Percentiles rank a stretch among this genome's conserved stretches.
Evolutionary conservation across 2,113 vertebrate species (phyloP).

Genomic region (Syngnathoides biaculeatus): DNA sequence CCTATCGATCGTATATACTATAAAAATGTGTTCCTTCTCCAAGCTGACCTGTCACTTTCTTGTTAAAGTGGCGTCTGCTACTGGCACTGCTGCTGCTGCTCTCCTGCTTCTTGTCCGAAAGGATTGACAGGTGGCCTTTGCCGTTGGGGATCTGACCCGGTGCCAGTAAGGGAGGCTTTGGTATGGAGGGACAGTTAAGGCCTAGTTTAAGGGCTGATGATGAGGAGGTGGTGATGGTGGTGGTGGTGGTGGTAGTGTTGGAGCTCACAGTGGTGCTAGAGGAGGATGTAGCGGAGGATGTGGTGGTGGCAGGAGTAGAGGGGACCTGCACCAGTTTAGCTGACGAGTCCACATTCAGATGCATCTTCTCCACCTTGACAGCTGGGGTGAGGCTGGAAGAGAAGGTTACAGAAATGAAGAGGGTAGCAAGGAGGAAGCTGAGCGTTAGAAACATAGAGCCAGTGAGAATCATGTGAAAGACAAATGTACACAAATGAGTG

Average conservation of each 20-base stretch:
- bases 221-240: slow-evolving; percentile 80
- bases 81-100: slow-evolving; percentile 76
- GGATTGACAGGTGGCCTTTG: slow-evolving; percentile 87
- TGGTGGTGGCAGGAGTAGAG: slow-evolving; percentile 78
- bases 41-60: slow-evolving; percentile 88
- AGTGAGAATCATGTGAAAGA: slow-evolving; percentile 48
- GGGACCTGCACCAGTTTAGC: slow-evolving; percentile 83
- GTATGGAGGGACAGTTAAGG: slow-evolving; percentile 99
- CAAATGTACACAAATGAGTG: slow-evolving; percentile 49
- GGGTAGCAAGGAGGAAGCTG: slow-evolving; percentile 54
- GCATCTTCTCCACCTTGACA: slow-evolving; percentile 95
- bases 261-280: slow-evolving; percentile 96
- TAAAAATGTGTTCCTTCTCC: slow-evolving; percentile 3
- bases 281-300: slow-evolving; percentile 81
- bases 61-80: slow-evolving; percentile 91
- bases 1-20: not conserved
- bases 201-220: slow-evolving; percentile 94
- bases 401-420: slow-evolving; percentile 62
- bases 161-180: slow-evolving; percentile 96
- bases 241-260: slow-evolving; percentile 62
- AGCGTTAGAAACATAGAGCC: slow-evolving; percentile 59
- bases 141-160: slow-evolving; percentile 94
- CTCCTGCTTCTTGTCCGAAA: slow-evolving; percentile 89
- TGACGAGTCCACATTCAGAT: slow-evolving; percentile 85
- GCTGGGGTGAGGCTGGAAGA: slow-evolving; percentile 84